Evolutionary conservation across 1,140 invertebrate genomes (phyloP).

Genomic region (Pygmarrhopalites habei): DNA sequence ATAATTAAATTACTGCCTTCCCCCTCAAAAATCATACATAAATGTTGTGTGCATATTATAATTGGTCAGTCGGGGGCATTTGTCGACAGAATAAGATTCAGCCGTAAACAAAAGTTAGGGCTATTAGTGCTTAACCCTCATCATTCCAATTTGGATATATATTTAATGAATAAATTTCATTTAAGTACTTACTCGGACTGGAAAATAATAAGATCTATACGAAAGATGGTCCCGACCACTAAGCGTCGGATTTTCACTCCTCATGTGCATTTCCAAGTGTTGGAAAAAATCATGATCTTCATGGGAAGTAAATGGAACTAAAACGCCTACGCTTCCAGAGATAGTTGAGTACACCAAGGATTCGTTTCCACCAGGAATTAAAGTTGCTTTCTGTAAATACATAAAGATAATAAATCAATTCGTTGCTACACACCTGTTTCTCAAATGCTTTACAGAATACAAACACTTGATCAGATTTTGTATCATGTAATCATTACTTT

Average conservation of each 20-base stretch:
- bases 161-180: too few relatives aligned
- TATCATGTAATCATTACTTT: constrained; percentile 25
- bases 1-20: too few relatives aligned
- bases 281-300: constrained; percentile 99
- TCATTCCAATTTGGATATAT: constrained; percentile 10
- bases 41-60: neutral
- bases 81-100: constrained; percentile 20
- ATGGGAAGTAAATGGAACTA: constrained; percentile 95
- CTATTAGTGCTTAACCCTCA: constrained; percentile 9
- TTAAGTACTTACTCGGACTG: constrained; percentile 69
- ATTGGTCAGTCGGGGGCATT: constrained; percentile 15
- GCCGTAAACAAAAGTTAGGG: neutral
- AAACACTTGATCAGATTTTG: constrained; percentile 28
- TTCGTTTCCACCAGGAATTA: constrained; percentile 95
- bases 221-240: constrained; percentile 96
- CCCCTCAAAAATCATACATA: too few relatives aligned
- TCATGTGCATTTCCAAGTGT: constrained; percentile 99
- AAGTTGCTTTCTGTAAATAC: constrained; percentile 72
- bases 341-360: constrained; percentile 92
- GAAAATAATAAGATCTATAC: constrained; percentile 95
- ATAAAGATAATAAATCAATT: neutral
- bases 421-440: too few relatives aligned
- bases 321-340: constrained; percentile 88
- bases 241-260: constrained; percentile 89
- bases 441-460: constrained; percentile 1